phyloP scores from a whole-genome alignment of 2,797 vertebrate genomes.

The Octomys mimax region DNA sequence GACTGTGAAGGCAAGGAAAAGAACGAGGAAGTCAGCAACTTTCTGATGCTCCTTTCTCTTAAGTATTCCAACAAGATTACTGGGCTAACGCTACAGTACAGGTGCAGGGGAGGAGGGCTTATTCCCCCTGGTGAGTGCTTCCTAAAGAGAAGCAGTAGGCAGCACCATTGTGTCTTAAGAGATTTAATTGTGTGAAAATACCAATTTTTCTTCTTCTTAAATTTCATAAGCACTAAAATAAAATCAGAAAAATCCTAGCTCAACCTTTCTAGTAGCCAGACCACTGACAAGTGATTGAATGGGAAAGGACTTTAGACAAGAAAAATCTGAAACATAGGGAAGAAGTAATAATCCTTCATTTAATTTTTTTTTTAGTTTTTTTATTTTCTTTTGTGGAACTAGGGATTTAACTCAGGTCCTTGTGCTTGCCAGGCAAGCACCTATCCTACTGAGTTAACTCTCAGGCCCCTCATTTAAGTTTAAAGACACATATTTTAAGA shows the following conservation, averaged over 20 bases:
- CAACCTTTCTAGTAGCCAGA: slow-evolving; percentile 7
- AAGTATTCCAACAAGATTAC: neutral
- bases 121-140: slow-evolving; percentile 27
- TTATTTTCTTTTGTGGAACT: too few species aligned
- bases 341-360: slow-evolving; percentile 11
- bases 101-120: neutral
- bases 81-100: neutral
- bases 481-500: neutral
- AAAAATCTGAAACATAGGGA: neutral
- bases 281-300: neutral
- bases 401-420: too few species aligned
- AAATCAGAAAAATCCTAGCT: slow-evolving; percentile 16
- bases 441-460: too few species aligned
- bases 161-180: slow-evolving; percentile 14
- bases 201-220: neutral
- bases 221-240: slow-evolving; percentile 58
- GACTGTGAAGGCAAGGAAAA: neutral
- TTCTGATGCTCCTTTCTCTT: neutral
- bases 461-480: neutral
- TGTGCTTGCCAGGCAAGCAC: too few species aligned
- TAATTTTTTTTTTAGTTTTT: too few species aligned
- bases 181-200: slow-evolving; percentile 51
- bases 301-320: slow-evolving; percentile 10
- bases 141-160: slow-evolving; percentile 44
- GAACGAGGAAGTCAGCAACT: neutral